Base-by-base conservation (phyloP, 2,113 vertebrate species). In the Apaloderma vittatum region DNA sequence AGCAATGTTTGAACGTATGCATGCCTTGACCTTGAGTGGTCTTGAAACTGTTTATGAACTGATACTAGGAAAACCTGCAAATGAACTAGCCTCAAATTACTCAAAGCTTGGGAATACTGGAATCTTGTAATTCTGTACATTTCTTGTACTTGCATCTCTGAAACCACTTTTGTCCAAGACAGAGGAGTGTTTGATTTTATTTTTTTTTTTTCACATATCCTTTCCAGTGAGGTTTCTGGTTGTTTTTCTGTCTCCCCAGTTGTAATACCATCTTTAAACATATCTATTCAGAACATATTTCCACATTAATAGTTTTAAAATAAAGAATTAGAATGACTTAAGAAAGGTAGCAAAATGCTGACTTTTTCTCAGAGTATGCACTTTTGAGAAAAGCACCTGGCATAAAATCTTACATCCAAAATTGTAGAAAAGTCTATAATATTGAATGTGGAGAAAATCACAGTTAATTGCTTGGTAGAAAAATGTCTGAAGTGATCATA, bases 1-100 rank as follows among this genome's bases (percentile, higher is more conserved):
- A 84, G 26, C 26, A 22, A 2, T 22, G 11, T 11, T 52, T 30
- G 12, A 70, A 37, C 1, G 2, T 7, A 30, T 1, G 3, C 5
- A 45, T 80, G 61, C 4, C 15, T 54, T 83, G 62, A 61, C 36
- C 21, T 70, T 57, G 54, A 80, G 20, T 21, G 52, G n/a, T 48
- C 61, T 86, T 78, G 12, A 65, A 61, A 29, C 6, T 43, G 12
- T 46, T 65, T 18, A 68, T 51, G 17, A 55, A 23, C 4, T n/a
- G 80, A 0, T 11, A 34, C 45, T 86, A 84, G 10, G 21, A 80
- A 51, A 88, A 10, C 1, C 4, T 51, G 20, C 43, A 37, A 63
- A 40, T 48, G 8, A 76, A 51, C 12, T 48, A 57, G 11, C 3
- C 12, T 80, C 68, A 77, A 19, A 24, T 84, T 49, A 55, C 5